Conservation (phyloP, 2,797 vertebrate genomes). For the Bryconaethiops microstoma region DNA sequence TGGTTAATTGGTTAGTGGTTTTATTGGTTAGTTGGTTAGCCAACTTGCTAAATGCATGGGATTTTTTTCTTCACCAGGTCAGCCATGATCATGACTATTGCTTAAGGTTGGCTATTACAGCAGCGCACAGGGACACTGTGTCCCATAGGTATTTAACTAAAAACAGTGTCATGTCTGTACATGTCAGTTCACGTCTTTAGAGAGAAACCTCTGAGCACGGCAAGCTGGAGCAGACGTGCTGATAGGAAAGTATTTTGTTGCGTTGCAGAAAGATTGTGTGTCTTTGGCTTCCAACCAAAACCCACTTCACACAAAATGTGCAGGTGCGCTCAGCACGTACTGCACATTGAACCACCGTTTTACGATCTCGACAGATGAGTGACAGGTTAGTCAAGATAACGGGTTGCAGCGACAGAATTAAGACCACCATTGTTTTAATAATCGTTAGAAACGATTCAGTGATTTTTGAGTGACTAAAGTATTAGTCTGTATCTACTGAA, state of each 20-base stretch:
- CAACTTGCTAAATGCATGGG: too few relatives aligned
- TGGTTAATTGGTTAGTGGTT: too few relatives aligned
- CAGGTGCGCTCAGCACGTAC: not conserved
- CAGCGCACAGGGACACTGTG: not conserved
- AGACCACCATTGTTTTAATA: too few relatives aligned
- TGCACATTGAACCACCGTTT: not conserved
- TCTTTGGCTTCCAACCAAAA: not conserved
- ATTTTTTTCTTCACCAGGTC: too few relatives aligned
- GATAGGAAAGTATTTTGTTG: not conserved
- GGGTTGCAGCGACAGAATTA: too few relatives aligned
- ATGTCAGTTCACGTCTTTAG: not conserved
- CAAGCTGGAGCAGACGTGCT: not conserved
- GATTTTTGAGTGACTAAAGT: too few relatives aligned
- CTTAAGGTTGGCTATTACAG: not conserved
- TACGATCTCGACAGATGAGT: not conserved
- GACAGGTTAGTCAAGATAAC: not conserved
- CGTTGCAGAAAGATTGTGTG: not conserved
- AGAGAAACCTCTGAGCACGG: not conserved
- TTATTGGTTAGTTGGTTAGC: too few relatives aligned
- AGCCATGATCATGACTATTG: too few relatives aligned
- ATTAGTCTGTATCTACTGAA: too few relatives aligned
- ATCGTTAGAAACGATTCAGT: too few relatives aligned
- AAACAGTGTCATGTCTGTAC: not conserved
- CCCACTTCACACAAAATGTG: not conserved
- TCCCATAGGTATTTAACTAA: not conserved